A percentile compares a stretch with the other conserved stretches of the same genome.
Evolutionary conservation across 2,797 vertebrate genomes (phyloP).

Genomic region (Lycodopsis pacificus): DNA sequence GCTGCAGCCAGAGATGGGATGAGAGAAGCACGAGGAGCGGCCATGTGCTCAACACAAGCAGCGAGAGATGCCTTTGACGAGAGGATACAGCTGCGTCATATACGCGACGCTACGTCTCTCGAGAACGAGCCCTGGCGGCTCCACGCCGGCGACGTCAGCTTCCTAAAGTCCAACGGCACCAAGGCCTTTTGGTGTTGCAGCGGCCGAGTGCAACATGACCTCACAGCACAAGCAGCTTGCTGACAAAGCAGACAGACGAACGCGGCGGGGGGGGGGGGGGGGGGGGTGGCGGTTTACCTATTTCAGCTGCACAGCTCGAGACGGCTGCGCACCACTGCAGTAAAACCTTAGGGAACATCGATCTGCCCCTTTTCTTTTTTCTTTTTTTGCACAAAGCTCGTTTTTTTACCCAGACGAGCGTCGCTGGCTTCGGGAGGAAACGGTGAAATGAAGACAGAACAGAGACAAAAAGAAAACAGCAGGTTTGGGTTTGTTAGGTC

Average conservation of each 20-base stretch:
- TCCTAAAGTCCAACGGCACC: constrained; percentile 34
- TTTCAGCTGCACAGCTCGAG: constrained; percentile 79
- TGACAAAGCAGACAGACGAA: constrained; percentile 71
- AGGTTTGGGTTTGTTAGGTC: constrained; percentile 58
- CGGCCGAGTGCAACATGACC: constrained; percentile 54
- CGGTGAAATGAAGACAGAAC: constrained; percentile 65
- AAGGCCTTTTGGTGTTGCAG: constrained; percentile 42
- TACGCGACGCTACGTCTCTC: constrained; percentile 24
- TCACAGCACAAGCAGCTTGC: constrained; percentile 65
- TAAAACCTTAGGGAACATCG: constrained; percentile 85
- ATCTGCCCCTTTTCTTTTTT: constrained; percentile 61
- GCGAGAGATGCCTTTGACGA: constrained; percentile 57
- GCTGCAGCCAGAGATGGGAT: constrained; percentile 72
- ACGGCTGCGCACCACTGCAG: constrained; percentile 84
- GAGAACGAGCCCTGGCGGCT: background rate
- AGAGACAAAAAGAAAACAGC: constrained; percentile 53
- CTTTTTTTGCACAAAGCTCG: constrained; percentile 62
- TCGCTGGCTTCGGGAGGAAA: constrained; percentile 64
- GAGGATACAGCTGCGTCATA: constrained; percentile 61
- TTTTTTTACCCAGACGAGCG: constrained; percentile 67
- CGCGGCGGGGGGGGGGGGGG: constrained; percentile 39
- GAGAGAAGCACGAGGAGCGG: constrained; percentile 71
- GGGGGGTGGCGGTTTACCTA: constrained; percentile 77
- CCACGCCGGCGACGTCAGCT: constrained; percentile 40
- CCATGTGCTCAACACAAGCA: constrained; percentile 74